Base-by-base conservation (phyloP, 2,888 invertebrate genomes). In the Nemurella pictetii region DNA sequence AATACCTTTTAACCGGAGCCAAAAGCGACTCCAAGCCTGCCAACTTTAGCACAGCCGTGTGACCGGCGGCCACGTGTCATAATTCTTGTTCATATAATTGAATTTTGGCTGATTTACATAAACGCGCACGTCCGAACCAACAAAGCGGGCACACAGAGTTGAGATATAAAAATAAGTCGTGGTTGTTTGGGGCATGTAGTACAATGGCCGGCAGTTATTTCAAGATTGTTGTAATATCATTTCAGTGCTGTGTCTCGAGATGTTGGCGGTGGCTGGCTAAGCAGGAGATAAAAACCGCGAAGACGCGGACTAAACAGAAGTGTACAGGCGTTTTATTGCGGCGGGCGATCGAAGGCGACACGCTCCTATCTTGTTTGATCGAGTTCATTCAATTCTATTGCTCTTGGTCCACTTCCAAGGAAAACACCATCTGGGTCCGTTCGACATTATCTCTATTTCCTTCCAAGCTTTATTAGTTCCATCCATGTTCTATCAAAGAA, bases 1-100 rank as follows among this genome's bases (percentile, higher is more conserved):
- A 7, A 25, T 9, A 72, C 72, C 55, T 55, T 82, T 82, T 82
- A 82, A 82, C 82, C 26, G 15, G n/a, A 72, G 82, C 82, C 82
- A 82, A 82, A 82, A 72, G 9, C 72, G 72, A 29, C n/a, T 72
- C 28, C 0, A 28, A 72, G 26, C 2, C 72, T 82, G 82, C 82
- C 82, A 82, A 82, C 72, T 55, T 55, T 55, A 20, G 15, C 55
- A 55, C 4, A 55, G 55, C 55, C 15, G 55, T 82, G 30, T 30
- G 28, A 82, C 82, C 27, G 55, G 27, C 36, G 80, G 20, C 80
- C 28, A 77, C 82, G 55, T n/a, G 78, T 82, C 55, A 82, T 72
- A 72, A 72, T 82, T 82, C 82, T 55, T 55, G 72, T 82, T 72
- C 82, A 72, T 55, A 55, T 55, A 55, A 55, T 55, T 55, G 55